Evolutionary conservation across 2,797 vertebrate genomes (phyloP).

Genomic region (Agapornis canus): DNA sequence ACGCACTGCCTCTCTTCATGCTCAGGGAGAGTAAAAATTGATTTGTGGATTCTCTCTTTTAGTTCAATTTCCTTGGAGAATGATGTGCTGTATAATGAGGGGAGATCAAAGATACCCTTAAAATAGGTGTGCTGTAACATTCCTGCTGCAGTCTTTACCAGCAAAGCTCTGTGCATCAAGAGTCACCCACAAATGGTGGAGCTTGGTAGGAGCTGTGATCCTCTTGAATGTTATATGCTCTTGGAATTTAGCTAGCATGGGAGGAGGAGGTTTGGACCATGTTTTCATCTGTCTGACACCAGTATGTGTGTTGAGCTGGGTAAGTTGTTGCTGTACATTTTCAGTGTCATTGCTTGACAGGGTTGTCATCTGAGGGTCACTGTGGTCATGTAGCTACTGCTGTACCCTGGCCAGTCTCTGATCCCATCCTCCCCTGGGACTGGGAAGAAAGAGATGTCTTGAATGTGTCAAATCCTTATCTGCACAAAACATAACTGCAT

Average conservation of each 20-base stretch:
- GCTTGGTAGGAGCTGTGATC: neutral
- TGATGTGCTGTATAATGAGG: neutral
- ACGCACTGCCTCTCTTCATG: neutral
- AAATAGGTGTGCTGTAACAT: neutral
- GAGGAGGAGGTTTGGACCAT: neutral
- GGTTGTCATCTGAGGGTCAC: neutral
- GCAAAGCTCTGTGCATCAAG: neutral
- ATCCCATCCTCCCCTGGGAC: neutral
- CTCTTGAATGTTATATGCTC: neutral
- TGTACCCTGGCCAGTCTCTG: neutral
- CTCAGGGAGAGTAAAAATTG: neutral
- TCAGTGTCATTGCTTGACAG: neutral
- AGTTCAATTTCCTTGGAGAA: neutral
- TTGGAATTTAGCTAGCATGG: neutral
- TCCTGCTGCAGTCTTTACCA: neutral
- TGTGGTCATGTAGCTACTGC: neutral
- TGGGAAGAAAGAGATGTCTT: neutral
- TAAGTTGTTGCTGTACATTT: neutral
- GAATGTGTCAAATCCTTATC: neutral
- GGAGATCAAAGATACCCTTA: neutral
- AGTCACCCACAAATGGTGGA: neutral
- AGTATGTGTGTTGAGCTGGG: accelerated
- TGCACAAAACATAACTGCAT: neutral
- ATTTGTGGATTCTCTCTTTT: neutral
- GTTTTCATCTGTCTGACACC: neutral